Conservation (phyloP, 2,797 vertebrate species). For the Morus bassanus region DNA sequence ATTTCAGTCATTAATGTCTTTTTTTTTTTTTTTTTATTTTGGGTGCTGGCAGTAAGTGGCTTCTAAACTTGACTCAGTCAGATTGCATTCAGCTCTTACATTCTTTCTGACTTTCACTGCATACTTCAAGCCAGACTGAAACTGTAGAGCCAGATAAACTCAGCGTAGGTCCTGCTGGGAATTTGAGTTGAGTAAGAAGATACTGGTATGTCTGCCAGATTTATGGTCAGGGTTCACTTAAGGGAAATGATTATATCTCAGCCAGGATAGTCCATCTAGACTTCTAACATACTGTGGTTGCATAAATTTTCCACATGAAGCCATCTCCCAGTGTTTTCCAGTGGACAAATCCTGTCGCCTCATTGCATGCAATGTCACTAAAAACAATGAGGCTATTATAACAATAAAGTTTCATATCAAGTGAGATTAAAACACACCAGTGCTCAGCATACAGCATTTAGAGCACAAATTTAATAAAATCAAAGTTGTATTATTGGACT, state of each 20-base stretch:
- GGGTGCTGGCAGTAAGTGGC: not conserved
- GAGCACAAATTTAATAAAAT: not conserved
- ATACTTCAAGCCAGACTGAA: not conserved
- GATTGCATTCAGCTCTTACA: not conserved
- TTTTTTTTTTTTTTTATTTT: not conserved
- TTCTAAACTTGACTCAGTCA: not conserved
- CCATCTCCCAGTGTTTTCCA: not conserved
- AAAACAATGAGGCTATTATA: too few species aligned
- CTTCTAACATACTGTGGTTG: not conserved
- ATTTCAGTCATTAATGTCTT: not conserved
- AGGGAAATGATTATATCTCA: not conserved
- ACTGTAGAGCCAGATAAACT: not conserved
- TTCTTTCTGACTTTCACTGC: not conserved
- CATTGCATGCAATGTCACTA: not conserved
- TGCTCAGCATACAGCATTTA: not conserved
- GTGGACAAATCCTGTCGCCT: not conserved
- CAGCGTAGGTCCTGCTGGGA: not conserved
- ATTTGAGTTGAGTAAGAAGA: slow-evolving; percentile 34
- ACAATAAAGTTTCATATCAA: not conserved
- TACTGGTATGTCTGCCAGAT: not conserved
- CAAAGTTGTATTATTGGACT: not conserved
- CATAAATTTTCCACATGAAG: not conserved
- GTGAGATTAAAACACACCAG: not conserved
- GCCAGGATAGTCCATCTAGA: not conserved
- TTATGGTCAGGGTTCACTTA: not conserved